Base-by-base conservation (phyloP, 1,140 invertebrate genomes). In the Pseudomyrmex flavicornis region DNA sequence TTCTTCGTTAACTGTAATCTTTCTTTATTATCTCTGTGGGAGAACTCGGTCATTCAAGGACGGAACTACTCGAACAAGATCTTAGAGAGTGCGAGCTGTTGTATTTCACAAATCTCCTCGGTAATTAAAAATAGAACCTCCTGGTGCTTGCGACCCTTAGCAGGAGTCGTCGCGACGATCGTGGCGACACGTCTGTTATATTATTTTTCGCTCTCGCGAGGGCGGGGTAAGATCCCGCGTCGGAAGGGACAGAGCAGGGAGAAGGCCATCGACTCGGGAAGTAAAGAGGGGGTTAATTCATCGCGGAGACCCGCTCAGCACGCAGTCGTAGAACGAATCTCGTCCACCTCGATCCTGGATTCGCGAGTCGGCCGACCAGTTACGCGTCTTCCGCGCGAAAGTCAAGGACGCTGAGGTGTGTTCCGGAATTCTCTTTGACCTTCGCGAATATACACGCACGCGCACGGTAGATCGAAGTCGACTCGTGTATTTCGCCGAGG, bases 281-380 rank as follows among this genome's bases (percentile, higher is more conserved):
- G 68, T 72, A 72, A 48, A 12, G 82, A 84, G 91, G 90, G 90
- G 89, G 87, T 90, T 91, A 91, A 90, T 92, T 92, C 90, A 91
- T 86, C 91, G 84, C 35, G 54, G 79, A 76, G 66, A 83, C 79
- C 48, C 74, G 91, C 89, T 92, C 88, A 85, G 90, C 83, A 87
- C 83, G 89, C 89, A 91, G 89, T 77, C 91, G 89, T 88, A 77
- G 88, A 84, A 86, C 82, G 85, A 84, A 88, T 88, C 70, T 90
- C 88, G 85, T 85, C 86, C 70, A 84, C 90, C 82, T 82, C 72
- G 88, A 86, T 88, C 84, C 88, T 88, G 87, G 83, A 88, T 83
- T 48, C 73, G 83, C 84, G 79, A 62, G 58, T 17, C 72, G 72
- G 77, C 44, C 10, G 61, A 70, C 82, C 86, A 88, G 88, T 89